Base-by-base conservation (phyloP, 2,888 invertebrate genomes). In the Phoronis australis region DNA sequence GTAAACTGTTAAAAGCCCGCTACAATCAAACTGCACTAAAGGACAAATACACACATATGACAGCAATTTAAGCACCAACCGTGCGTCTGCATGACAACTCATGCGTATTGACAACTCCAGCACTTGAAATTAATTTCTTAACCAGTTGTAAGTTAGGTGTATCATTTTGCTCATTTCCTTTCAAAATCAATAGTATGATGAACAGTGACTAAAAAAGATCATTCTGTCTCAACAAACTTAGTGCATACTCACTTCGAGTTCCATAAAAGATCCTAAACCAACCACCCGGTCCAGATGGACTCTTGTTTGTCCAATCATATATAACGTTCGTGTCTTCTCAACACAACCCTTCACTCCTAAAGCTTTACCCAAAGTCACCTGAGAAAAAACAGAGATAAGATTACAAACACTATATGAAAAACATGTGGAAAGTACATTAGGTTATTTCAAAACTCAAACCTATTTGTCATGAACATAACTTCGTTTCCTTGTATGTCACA, bases 211-310 rank as follows among this genome's bases (percentile, higher is more conserved):
- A 12, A 22, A 24, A 4, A 4, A 12, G 4, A 42, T 5, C 1
- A 3, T 4, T 12, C 12, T 15, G n/a, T 9, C 22, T 4, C 12
- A 9, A n/a, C 25, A 12, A 5, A 2, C 4, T 18, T 35, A 9
- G 25, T 9, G 23, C 9, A 4, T 20, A 21, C 45, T n/a, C 57
- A 90, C 90, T 81, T 93, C 92, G 40, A 93, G 75, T 74, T 93
- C 92, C 82, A 91, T 84, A 71, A 85, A 92, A 66, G 84, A 71
- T 1, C 92, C 93, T 1, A 93, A 80, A 9, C 79, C 82, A 60
- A 87, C 80, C 0, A 97, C 95, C 47, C 82, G 78, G 76, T 97
- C 96, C 59, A 94, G 80, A 73, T 96, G 96, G 24, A 97, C 82
- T 53, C 95, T 80, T 0, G 92, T 92, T 69, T 90, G 87, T 0